A percentile compares a stretch with the other conserved stretches of the same genome.
Evolutionary conservation across 2,113 vertebrate genomes (phyloP).

Genomic region (Thalassoma bifasciatum): DNA sequence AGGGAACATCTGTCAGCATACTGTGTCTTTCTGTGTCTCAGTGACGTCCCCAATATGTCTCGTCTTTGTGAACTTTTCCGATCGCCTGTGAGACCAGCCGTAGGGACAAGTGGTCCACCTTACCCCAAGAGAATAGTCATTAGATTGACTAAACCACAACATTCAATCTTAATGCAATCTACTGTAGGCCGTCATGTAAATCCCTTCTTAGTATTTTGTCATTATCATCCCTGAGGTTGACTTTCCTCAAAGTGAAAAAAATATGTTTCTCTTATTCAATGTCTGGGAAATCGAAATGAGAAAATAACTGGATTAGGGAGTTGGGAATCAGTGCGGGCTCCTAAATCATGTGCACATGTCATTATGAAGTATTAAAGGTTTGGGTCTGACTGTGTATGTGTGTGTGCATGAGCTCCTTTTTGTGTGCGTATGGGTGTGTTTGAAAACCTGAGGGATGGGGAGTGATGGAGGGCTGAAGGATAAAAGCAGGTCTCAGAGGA

Average conservation of each 20-base stretch:
- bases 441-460: slow-evolving; percentile 79
- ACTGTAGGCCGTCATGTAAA: slow-evolving; percentile 77
- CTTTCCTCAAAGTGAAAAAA: slow-evolving; percentile 74
- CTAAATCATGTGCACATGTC: slow-evolving; percentile 84
- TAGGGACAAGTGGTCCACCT: slow-evolving; percentile 61
- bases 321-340: slow-evolving; percentile 81
- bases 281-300: slow-evolving; percentile 83
- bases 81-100: slow-evolving; percentile 61
- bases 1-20: slow-evolving; percentile 65
- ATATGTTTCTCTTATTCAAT: slow-evolving; percentile 84
- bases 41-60: slow-evolving; percentile 67
- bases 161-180: slow-evolving; percentile 80
- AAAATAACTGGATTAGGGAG: slow-evolving; percentile 85
- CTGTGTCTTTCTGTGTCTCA: slow-evolving; percentile 46
- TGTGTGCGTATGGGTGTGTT: slow-evolving; percentile 68
- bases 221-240: slow-evolving; percentile 81
- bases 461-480: slow-evolving; percentile 78
- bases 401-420: slow-evolving; percentile 45
- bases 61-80: slow-evolving; percentile 64
- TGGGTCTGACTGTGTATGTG: slow-evolving; percentile 71
- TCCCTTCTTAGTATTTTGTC: slow-evolving; percentile 76
- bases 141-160: slow-evolving; percentile 71
- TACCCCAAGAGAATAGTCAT: slow-evolving; percentile 68
- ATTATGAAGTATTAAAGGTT: slow-evolving; percentile 84
- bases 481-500: slow-evolving; percentile 83